These are phyloP conservation scores for Xanthorhoe spadicearia DNA, from an alignment of 2,888 invertebrate species.

Conservation along the genomic window DNA sequence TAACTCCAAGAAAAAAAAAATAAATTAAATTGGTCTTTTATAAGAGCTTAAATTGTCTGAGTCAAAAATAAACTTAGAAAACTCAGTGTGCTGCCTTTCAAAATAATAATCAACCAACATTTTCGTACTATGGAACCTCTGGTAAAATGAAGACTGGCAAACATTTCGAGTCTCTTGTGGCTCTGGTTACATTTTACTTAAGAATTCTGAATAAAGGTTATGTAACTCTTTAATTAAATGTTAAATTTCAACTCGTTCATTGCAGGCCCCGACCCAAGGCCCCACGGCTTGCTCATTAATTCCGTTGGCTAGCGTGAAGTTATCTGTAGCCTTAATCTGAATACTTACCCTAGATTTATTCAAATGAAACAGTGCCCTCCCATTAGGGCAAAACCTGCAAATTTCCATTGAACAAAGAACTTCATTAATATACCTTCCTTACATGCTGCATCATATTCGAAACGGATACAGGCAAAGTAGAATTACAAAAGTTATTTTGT, in stretches of 20 bases:
- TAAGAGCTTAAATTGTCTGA: no score
- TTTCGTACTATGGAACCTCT: not conserved
- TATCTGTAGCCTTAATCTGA: constrained; percentile 54
- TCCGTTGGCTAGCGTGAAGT: constrained; percentile 49
- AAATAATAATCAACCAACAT: not conserved
- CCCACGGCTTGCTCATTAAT: constrained; percentile 52
- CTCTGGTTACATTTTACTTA: not conserved
- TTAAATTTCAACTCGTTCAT: constrained; percentile 38
- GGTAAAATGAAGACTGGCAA: not conserved
- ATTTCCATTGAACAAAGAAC: not conserved
- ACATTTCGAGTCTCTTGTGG: not conserved
- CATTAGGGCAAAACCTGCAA: not conserved
- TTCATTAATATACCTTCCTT: not conserved
- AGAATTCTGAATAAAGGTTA: constrained; percentile 19
- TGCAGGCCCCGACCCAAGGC: constrained; percentile 35
- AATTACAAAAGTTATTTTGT: not conserved
- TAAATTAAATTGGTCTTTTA: no score
- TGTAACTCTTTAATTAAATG: constrained; percentile 32
- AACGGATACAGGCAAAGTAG: not conserved
- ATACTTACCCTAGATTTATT: constrained; percentile 50
- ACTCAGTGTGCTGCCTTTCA: not conserved
- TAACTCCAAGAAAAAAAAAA: no score
- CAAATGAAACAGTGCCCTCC: constrained; percentile 31
- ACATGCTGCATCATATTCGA: not conserved
- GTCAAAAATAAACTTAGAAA: not conserved